Percentiles rank a stretch among this genome's conserved stretches.
These are phyloP conservation scores for Scaptomyza pallida DNA, from an alignment of 1,140 invertebrate genomes.

Conservation along the genomic window DNA sequence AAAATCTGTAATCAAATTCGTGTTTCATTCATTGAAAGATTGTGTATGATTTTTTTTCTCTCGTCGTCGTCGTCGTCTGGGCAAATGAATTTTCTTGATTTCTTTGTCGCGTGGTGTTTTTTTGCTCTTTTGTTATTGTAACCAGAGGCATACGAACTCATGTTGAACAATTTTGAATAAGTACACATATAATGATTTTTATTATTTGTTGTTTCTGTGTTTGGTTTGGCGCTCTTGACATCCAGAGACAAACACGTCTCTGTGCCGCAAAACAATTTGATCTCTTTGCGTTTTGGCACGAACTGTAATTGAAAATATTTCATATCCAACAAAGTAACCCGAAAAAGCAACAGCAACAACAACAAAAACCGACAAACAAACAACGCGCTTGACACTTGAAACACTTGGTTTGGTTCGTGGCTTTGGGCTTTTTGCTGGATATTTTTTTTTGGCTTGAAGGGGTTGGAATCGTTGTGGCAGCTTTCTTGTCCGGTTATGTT, in stretches of 20 bases:
- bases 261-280: slow-evolving; percentile 59
- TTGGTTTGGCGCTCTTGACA: slow-evolving; percentile 49
- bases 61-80: slow-evolving; percentile 33
- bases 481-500: slow-evolving; percentile 72
- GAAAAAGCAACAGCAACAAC: slow-evolving; percentile 27
- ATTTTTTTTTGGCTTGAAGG: slow-evolving; percentile 5
- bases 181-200: slow-evolving; percentile 44
- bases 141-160: slow-evolving; percentile 62
- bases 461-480: slow-evolving; percentile 34
- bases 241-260: slow-evolving; percentile 51
- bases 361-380: slow-evolving; percentile 42
- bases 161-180: slow-evolving; percentile 76
- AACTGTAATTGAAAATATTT: slow-evolving; percentile 78
- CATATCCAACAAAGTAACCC: slow-evolving; percentile 44
- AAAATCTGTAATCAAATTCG: slow-evolving; percentile 44
- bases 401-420: slow-evolving; percentile 59
- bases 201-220: slow-evolving; percentile 12
- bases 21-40: slow-evolving; percentile 68
- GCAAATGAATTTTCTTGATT: not conserved
- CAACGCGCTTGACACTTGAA: slow-evolving; percentile 67
- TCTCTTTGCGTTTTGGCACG: slow-evolving; percentile 76
- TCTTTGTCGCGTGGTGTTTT: slow-evolving; percentile 48
- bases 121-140: slow-evolving; percentile 43
- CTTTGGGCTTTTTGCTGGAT: slow-evolving; percentile 29
- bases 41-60: slow-evolving; percentile 46